These are phyloP conservation scores for Anser cygnoides DNA, from an alignment of 2,113 vertebrate species.

Conservation along the genomic window DNA sequence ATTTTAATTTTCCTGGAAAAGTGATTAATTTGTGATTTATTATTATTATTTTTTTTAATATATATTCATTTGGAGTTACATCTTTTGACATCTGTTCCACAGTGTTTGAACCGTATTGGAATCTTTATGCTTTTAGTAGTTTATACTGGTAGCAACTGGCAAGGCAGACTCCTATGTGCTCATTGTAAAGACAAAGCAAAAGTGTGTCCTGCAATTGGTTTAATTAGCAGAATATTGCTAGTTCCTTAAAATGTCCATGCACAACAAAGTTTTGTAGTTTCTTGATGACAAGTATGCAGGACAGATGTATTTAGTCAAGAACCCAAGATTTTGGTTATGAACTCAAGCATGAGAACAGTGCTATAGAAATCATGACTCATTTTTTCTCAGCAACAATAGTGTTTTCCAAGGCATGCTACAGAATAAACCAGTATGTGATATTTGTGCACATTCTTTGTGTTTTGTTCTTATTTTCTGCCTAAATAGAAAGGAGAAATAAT, in stretches of 20 bases:
- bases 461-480: not conserved
- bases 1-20: not conserved
- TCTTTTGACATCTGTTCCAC: not conserved
- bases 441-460: not conserved
- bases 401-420: not conserved
- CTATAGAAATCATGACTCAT: not conserved
- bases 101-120: not conserved
- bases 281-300: rapidly evolving
- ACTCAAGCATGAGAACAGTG: not conserved
- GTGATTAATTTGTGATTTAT: not conserved
- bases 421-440: not conserved
- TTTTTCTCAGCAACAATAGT: not conserved
- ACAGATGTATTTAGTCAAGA: not conserved
- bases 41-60: no score
- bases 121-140: not conserved
- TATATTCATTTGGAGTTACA: not conserved
- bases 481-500: not conserved
- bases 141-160: not conserved
- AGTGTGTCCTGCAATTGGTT: not conserved
- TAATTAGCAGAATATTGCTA: not conserved
- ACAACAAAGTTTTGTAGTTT: not conserved
- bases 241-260: not conserved
- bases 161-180: not conserved
- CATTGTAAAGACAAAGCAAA: not conserved
- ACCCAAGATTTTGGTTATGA: not conserved